Evolutionary conservation across 1,140 invertebrate species (phyloP).

Genomic region (Kradibia gibbosae): DNA sequence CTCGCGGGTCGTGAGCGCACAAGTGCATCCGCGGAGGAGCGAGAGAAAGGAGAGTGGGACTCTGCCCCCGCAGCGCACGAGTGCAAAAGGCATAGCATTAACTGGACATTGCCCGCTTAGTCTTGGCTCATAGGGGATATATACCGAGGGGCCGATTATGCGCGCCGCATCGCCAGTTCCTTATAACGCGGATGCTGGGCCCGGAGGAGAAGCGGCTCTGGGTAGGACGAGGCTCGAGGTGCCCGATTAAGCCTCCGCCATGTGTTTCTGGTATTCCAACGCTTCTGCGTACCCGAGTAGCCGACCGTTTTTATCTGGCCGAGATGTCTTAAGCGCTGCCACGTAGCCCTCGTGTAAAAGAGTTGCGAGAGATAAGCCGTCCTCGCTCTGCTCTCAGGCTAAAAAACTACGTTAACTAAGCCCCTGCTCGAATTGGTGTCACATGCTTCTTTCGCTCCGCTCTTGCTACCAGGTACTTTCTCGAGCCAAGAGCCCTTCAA

Average conservation of each 20-base stretch:
- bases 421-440: neutral
- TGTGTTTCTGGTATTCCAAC: conserved; percentile 27
- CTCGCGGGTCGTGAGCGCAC: conserved; percentile 29
- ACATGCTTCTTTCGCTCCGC: neutral
- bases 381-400: neutral
- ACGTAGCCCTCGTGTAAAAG: neutral
- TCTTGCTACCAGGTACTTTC: too few relatives aligned
- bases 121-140: neutral
- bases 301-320: neutral
- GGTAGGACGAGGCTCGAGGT: neutral
- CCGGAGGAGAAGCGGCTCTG: neutral
- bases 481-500: too few relatives aligned
- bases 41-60: conserved; percentile 16
- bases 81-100: conserved; percentile 66
- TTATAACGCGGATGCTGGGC: conserved; percentile 3
- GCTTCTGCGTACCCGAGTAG: conserved; percentile 20
- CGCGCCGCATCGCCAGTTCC: neutral
- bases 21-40: conserved; percentile 39
- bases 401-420: neutral
- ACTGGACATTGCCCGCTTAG: conserved; percentile 65
- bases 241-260: neutral
- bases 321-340: neutral
- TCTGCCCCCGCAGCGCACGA: conserved; percentile 43
- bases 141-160: conserved; percentile 20
- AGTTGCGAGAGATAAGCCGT: neutral